Evolutionary conservation across 2,888 invertebrate species (phyloP), one percentile per base, ranked within the genome.

Genomic region (Chrysomela aeneicollis): DNA sequence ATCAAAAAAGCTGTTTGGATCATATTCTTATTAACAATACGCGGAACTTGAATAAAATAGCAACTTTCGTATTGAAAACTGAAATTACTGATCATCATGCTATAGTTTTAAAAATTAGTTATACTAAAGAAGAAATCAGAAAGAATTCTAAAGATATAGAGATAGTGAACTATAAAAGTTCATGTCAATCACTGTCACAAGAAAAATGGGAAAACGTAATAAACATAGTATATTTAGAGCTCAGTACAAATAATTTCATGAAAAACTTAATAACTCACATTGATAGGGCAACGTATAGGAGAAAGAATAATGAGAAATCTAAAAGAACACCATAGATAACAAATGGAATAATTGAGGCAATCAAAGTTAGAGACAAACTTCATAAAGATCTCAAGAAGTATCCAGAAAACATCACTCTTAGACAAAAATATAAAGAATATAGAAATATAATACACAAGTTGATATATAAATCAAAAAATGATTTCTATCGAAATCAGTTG

Each of bases 61-160:
- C 22, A 54, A 35, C 35, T n/a, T 54, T 32, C 35, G 18, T 54
- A 35, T 32, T 54, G 30, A 35, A 54, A 54, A 54, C 54, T 32
- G 32, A 32, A 35, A 54, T 54, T 30, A 54, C 54, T 17, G 54
- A 54, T 32, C 54, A 54, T 15, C 54, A 54, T 54, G 54, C 32
- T 18, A 35, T 53, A 22, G 53, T 8, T 12, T 26, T 47, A 57
- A 37, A 42, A 57, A 15, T 53, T 42, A 42, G 17, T 42, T 12
- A 42, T 42, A 6, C 42, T 18, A 10, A 47, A 47, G 12, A 47
- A 17, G 47, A 47, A 47, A 19, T 47, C 47, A 18, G 10, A 18
- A 47, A 15, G 22, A 12, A 21, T 2, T 50, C 19, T 21, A 10
- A 50, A 21, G 19, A 50, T 8, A 19, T 50, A 50, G 50, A 50